A percentile compares a stretch with the other conserved stretches of the same genome.
These are phyloP conservation scores for Agriopis marginaria DNA, from an alignment of 2,888 invertebrate genomes.

Conservation along the genomic window DNA sequence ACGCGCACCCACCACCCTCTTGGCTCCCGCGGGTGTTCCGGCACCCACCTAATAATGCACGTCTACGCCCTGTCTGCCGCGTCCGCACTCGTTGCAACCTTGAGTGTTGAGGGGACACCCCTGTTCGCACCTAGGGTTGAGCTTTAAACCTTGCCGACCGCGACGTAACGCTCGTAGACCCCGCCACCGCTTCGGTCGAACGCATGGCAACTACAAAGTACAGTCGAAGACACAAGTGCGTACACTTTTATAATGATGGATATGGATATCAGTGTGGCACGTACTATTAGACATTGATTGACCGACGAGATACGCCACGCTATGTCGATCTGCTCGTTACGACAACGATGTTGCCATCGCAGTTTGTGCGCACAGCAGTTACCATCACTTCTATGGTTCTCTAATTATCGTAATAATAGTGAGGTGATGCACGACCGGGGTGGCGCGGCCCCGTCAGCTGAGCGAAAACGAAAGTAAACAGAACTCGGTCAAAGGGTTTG, in stretches of 20 bases:
- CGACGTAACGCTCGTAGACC: constrained; percentile 14
- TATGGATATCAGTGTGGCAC: constrained; percentile 3
- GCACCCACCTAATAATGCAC: constrained; percentile 87
- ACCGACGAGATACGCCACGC: constrained; percentile 16
- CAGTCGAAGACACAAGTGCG: constrained; percentile 10
- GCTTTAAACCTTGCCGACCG: constrained; percentile 33
- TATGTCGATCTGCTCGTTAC: constrained; percentile 33
- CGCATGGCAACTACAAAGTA: constrained; percentile 19
- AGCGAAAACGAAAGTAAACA: constrained; percentile 87
- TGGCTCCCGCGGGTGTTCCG: constrained; percentile 80
- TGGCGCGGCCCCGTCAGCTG: constrained; percentile 83
- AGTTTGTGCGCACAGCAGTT: constrained; percentile 61
- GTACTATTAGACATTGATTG: constrained; percentile 20
- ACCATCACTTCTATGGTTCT: constrained; percentile 74
- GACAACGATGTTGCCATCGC: constrained; percentile 42
- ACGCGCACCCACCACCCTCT: constrained; percentile 77
- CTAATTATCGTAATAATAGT: constrained; percentile 86
- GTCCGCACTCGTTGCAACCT: constrained; percentile 84
- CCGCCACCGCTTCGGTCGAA: background rate
- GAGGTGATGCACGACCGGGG: constrained; percentile 72
- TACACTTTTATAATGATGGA: constrained; percentile 7
- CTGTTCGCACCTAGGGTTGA: constrained; percentile 47
- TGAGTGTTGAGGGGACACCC: constrained; percentile 74
- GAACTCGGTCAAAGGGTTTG: constrained; percentile 87
- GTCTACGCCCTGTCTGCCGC: constrained; percentile 85